Conservation (phyloP, 2,113 vertebrate genomes). For the Bagarius yarrelli region DNA sequence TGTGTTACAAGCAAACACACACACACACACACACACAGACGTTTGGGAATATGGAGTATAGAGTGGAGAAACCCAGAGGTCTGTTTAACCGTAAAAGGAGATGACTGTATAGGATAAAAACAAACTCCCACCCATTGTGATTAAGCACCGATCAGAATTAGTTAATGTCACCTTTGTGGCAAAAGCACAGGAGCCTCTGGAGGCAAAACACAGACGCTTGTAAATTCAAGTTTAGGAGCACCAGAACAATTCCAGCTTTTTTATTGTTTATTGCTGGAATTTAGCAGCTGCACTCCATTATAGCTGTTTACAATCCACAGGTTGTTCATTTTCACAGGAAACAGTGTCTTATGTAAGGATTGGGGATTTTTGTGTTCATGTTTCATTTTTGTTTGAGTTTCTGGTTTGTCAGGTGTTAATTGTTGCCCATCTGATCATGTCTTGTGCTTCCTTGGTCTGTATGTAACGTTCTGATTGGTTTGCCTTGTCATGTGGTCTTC, state of each 20-base stretch:
- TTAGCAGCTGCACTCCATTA: neutral
- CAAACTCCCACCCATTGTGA: constrained; percentile 46
- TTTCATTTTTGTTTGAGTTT: neutral
- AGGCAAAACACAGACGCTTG: neutral
- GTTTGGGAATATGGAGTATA: constrained; percentile 54
- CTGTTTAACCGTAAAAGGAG: constrained; percentile 72
- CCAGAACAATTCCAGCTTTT: constrained; percentile 5
- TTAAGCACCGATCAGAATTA: constrained; percentile 16
- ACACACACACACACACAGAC: neutral
- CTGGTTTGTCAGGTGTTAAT: too few relatives aligned
- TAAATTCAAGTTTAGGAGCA: neutral
- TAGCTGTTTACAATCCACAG: neutral
- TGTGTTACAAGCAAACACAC: neutral
- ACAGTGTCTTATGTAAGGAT: neutral
- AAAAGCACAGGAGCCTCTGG: neutral
- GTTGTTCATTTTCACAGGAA: neutral
- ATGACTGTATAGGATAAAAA: constrained; percentile 48
- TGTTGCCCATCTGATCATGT: too few relatives aligned
- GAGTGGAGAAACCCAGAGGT: constrained; percentile 62
- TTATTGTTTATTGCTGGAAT: neutral
- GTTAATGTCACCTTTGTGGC: constrained; percentile 25
- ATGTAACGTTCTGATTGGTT: too few relatives aligned
- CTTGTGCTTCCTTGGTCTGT: too few relatives aligned
- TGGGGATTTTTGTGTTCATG: too few relatives aligned
- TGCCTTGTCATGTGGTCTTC: too few relatives aligned